These are phyloP conservation scores for Vulpes vulpes DNA, from an alignment of 2,113 vertebrate genomes.

Conservation along the genomic window DNA sequence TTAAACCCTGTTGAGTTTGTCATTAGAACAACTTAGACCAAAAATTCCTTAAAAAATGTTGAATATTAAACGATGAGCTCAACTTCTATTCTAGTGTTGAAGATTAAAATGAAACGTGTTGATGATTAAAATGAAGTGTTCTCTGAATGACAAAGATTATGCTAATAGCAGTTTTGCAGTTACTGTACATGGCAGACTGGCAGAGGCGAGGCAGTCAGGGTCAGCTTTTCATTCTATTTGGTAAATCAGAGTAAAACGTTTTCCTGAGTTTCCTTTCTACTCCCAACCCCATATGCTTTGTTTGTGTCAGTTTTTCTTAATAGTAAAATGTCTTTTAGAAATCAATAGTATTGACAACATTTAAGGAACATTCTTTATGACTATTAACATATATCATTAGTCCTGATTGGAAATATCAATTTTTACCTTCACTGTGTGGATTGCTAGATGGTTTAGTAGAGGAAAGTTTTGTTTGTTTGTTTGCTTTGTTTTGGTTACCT, in stretches of 20 bases:
- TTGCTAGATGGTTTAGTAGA: not conserved
- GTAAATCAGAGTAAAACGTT: not conserved
- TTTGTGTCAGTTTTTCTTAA: not conserved
- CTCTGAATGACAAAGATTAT: not conserved
- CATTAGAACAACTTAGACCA: not conserved
- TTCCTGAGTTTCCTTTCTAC: not conserved
- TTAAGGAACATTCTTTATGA: not conserved
- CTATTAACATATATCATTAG: not conserved
- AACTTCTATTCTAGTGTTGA: no score
- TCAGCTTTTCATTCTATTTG: not conserved
- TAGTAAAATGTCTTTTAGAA: not conserved
- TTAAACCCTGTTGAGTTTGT: not conserved
- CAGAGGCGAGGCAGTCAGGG: not conserved
- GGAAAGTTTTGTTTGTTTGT: not conserved
- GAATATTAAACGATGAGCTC: not conserved
- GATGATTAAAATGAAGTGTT: not conserved
- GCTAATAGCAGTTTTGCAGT: not conserved
- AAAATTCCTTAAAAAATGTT: constrained; percentile 6
- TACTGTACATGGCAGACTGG: not conserved
- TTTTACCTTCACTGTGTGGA: not conserved
- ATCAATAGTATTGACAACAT: not conserved
- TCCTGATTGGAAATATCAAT: not conserved
- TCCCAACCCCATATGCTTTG: not conserved
- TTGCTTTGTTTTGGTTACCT: not conserved
- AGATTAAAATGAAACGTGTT: not conserved